Conservation (phyloP, 2,113 vertebrate genomes). For the Caretta caretta region DNA sequence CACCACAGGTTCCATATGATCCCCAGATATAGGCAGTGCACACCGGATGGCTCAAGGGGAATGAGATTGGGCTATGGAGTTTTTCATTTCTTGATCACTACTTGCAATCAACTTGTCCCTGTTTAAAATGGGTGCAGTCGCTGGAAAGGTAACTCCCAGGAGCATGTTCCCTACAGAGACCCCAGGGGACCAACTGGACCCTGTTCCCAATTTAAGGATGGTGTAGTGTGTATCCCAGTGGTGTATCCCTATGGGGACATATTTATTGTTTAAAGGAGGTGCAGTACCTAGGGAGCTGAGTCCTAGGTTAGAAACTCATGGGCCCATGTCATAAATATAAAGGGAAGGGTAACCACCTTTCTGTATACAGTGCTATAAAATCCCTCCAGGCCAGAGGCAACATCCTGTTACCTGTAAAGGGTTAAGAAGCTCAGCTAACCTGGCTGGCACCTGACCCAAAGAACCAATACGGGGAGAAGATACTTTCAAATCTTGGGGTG, state of each 20-base stretch:
- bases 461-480: no score
- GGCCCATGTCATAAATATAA: background rate
- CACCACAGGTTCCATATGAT: background rate
- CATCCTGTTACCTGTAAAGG: no score
- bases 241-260: background rate
- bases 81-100: background rate
- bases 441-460: no score
- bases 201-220: background rate
- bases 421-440: no score
- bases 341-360: no score
- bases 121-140: background rate
- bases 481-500: no score
- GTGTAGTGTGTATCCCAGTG: slow-evolving; percentile 31
- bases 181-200: slow-evolving; percentile 1
- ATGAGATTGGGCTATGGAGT: accelerated
- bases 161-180: background rate
- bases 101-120: background rate
- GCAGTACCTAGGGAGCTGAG: background rate
- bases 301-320: background rate
- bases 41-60: background rate
- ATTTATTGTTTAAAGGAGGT: background rate
- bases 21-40: accelerated
- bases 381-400: no score
- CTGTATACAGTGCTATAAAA: no score
- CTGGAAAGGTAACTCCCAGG: background rate